A percentile compares a stretch with the other conserved stretches of the same genome.
phyloP scores from a whole-genome alignment of 2,113 vertebrate species.

The Aspidoscelis tigris region DNA sequence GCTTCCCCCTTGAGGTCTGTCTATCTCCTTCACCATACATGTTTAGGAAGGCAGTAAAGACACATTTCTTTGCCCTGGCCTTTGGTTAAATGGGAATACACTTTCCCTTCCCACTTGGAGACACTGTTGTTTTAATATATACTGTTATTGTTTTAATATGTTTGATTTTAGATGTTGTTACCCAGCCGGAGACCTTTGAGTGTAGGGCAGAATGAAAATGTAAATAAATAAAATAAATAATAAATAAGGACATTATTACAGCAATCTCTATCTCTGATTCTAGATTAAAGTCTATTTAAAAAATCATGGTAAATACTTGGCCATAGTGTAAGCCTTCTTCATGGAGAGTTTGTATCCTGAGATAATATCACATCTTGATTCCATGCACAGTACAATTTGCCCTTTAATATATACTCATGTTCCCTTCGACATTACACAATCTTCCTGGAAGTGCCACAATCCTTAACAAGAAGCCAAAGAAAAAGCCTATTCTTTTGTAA shows the following conservation, averaged over 20 bases:
- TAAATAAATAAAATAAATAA: no score
- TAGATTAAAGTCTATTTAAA: not conserved
- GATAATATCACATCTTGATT: constrained; percentile 25
- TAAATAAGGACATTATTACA: constrained; percentile 11
- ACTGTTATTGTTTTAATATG: no score
- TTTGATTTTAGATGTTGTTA: no score
- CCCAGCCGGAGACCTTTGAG: no score
- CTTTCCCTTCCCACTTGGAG: no score
- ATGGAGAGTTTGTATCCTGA: constrained; percentile 6
- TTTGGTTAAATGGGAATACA: no score
- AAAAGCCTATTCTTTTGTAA: constrained; percentile 17
- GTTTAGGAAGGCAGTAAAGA: no score
- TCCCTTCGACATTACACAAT: constrained; percentile 41
- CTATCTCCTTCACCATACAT: no score
- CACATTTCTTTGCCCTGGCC: no score
- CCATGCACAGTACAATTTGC: constrained; percentile 18
- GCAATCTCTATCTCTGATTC: constrained; percentile 6
- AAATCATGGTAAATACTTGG: constrained; percentile 24
- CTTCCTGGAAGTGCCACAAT: constrained; percentile 23
- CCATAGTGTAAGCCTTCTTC: constrained; percentile 7
- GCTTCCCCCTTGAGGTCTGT: no score
- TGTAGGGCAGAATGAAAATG: no score
- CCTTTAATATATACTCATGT: constrained; percentile 41
- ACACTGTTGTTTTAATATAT: no score
- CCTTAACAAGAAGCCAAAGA: constrained; percentile 25